phyloP scores from a whole-genome alignment of 2,113 vertebrate genomes.

The Crocuta crocuta region DNA sequence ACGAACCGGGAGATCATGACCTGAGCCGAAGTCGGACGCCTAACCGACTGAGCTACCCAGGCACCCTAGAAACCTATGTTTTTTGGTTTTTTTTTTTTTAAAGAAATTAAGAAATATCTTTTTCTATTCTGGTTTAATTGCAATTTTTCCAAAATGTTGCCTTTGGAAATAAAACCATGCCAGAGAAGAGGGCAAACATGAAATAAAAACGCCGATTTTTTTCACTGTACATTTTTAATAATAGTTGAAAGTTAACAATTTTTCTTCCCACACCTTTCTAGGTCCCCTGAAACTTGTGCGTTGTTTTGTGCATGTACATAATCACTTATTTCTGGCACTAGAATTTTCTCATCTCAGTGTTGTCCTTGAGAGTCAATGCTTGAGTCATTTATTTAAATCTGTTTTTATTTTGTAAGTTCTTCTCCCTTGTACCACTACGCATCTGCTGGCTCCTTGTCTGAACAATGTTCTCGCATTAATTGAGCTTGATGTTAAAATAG shows the following conservation, averaged over 20 bases:
- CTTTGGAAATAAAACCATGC: constrained; percentile 24
- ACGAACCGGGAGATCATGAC: too few relatives aligned
- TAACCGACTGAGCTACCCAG: too few relatives aligned
- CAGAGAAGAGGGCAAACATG: constrained; percentile 7
- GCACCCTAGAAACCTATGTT: too few relatives aligned
- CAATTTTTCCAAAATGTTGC: constrained; percentile 41
- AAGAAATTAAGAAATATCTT: constrained; percentile 19
- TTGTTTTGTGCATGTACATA: not conserved
- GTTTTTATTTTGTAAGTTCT: constrained; percentile 44
- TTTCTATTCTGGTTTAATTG: constrained; percentile 12
- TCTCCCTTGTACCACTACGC: not conserved
- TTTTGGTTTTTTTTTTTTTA: not conserved
- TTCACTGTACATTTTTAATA: not conserved
- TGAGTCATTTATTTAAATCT: constrained; percentile 36
- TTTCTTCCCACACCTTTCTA: not conserved
- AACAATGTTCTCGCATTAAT: not conserved
- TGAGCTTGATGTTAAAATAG: not conserved
- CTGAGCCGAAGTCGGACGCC: too few relatives aligned
- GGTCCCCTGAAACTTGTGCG: not conserved
- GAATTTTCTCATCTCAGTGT: not conserved
- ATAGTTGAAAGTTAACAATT: not conserved
- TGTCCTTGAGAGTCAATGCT: not conserved
- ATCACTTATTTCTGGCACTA: not conserved
- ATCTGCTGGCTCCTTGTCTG: not conserved
- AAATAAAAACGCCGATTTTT: constrained; percentile 15